These are phyloP conservation scores for Lithophane semibrunnea DNA, from an alignment of 2,888 invertebrate genomes.

Conservation along the genomic window DNA sequence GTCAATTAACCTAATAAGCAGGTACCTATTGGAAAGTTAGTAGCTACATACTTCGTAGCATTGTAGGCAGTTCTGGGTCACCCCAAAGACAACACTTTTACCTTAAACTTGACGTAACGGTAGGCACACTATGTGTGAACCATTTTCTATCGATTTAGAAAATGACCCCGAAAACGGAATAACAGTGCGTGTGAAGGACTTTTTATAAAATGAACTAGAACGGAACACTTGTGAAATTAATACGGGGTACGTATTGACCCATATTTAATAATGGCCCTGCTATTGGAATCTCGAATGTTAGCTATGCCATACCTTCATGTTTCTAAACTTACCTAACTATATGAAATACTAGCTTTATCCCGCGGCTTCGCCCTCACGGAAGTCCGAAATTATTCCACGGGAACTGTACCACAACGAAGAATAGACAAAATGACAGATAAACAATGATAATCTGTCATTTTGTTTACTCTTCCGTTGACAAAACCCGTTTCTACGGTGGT, in stretches of 20 bases:
- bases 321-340: not conserved
- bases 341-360: not conserved
- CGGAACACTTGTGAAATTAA: conserved; percentile 44
- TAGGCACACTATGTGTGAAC: not conserved
- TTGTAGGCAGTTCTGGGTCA: not conserved
- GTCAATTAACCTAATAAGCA: not conserved
- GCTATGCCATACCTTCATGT: conserved; percentile 14
- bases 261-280: conserved; percentile 29
- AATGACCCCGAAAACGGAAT: not conserved
- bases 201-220: conserved; percentile 16
- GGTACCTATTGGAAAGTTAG: not conserved
- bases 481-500: too few relatives aligned
- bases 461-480: too few relatives aligned
- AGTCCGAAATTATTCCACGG: not conserved
- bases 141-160: not conserved
- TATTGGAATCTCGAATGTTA: conserved; percentile 19
- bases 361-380: too few relatives aligned
- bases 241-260: conserved; percentile 20
- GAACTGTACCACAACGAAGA: too few relatives aligned
- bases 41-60: not conserved
- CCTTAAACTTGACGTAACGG: too few relatives aligned
- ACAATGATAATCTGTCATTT: too few relatives aligned
- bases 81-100: not conserved
- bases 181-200: conserved; percentile 21
- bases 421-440: too few relatives aligned